phyloP scores from a whole-genome alignment of 2,113 vertebrate species.

The Solenodon paradoxus region DNA sequence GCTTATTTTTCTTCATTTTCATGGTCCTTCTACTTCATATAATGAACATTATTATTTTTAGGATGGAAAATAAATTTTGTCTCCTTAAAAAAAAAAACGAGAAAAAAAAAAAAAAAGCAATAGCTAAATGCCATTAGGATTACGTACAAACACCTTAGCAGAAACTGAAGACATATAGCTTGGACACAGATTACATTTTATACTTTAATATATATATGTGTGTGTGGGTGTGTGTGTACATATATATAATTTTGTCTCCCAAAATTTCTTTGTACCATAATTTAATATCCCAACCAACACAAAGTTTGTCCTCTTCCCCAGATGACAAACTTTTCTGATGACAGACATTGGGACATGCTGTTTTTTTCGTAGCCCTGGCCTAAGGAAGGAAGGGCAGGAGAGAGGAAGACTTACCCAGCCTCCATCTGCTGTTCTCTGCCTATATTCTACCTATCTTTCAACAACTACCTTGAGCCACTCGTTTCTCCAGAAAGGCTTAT shows the following conservation, averaged over 20 bases:
- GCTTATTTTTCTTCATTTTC: slow-evolving; percentile 18
- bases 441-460: not conserved
- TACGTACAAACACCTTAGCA: not conserved
- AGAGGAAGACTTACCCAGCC: not conserved
- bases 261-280: not conserved
- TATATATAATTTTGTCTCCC: not conserved
- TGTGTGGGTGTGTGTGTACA: too few species aligned
- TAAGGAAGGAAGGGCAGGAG: not conserved
- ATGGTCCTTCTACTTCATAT: slow-evolving; percentile 8
- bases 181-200: not conserved
- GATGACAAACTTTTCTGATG: not conserved
- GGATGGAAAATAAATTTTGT: slow-evolving; percentile 33
- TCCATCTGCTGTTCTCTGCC: not conserved
- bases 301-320: not conserved
- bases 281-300: not conserved
- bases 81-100: not conserved
- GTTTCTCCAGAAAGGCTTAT: not conserved
- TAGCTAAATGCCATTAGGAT: not conserved
- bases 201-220: not conserved
- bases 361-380: not conserved
- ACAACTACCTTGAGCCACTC: not conserved
- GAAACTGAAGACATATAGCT: not conserved
- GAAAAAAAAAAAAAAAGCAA: not conserved
- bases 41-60: slow-evolving; percentile 31
- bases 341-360: not conserved